These are phyloP conservation scores for Atta cephalotes DNA, from an alignment of 1,140 invertebrate species.

Conservation along the genomic window DNA sequence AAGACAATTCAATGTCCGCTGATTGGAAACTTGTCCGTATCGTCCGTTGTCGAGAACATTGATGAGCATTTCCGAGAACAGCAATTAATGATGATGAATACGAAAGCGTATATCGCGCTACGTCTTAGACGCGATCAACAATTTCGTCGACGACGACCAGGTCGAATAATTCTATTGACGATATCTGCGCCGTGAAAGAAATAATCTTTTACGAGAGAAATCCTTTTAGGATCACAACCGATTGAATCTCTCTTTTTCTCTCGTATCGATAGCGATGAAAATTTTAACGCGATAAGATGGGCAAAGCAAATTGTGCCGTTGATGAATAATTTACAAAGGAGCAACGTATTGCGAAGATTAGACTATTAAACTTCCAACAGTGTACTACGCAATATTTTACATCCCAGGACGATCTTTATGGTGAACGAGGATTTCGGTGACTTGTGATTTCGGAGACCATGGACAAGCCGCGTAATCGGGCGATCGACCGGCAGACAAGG, in stretches of 20 bases:
- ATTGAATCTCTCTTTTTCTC: background rate
- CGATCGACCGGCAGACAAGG: slow-evolving; percentile 36
- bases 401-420: background rate
- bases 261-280: background rate
- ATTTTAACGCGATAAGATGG: background rate
- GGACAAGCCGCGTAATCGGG: slow-evolving; percentile 46
- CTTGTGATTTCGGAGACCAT: slow-evolving; percentile 51
- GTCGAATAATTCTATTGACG: background rate
- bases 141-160: slow-evolving; percentile 29
- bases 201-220: background rate
- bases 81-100: slow-evolving; percentile 2
- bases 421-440: slow-evolving; percentile 23
- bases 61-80: background rate
- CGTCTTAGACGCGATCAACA: background rate
- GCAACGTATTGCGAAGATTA: background rate
- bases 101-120: background rate
- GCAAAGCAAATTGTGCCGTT: background rate
- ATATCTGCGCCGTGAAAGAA: background rate
- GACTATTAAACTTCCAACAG: background rate
- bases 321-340: background rate
- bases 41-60: background rate
- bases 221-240: background rate
- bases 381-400: background rate
- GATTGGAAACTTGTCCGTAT: background rate
- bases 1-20: background rate